Base-by-base conservation (phyloP, 53 echinoderm and acorn worm species). In the Hippasteria phrygiana region DNA sequence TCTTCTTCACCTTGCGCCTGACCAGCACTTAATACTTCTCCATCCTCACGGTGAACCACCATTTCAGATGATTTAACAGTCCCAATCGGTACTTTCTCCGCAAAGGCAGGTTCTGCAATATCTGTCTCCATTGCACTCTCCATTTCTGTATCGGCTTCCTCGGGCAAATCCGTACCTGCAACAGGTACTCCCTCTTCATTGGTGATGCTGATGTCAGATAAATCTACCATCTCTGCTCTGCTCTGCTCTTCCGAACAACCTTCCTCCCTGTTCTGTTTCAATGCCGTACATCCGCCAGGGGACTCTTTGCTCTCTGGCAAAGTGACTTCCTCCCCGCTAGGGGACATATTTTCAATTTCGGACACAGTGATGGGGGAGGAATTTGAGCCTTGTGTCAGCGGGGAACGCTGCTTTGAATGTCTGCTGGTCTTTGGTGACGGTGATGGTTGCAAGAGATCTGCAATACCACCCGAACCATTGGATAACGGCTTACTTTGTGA, bases 401-500 rank as follows among this genome's bases (percentile, higher is more conserved):
- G 63, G 47, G 43, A 39, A 43, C 22, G n/a, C 22, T 39, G 79
- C 41, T 41, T 80, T 4, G 72, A 13, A 50, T 41, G 72, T 33
- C 8, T 43, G 7, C 14, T 41, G 41, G 35, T 16, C 22, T 22
- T 77, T 47, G 33, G 40, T 27, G 81, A 77, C 39, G 33, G 40
- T 27, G 81, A 77, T 27, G 86, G 53, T 66, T 90, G 75, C 48
- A 67, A 41, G 7, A 74, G 84, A 20, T 54, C 76, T 9, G 18
- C 31, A 13, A 11, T 77, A 26, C 37, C 62, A 20, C 24, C 41
- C n/a, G 12, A 9, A 38, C 5, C 39, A 8, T 62, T 40, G 79
- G 79, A 24, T 24, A 34, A 11, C 12, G 62, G 3, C 4, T 38
- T 35, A 20, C 22, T 12, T 41, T 79, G 79, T 38, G 64, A 43